phyloP scores from a whole-genome alignment of 2,113 vertebrate genomes.

The Nothocercus julius region DNA sequence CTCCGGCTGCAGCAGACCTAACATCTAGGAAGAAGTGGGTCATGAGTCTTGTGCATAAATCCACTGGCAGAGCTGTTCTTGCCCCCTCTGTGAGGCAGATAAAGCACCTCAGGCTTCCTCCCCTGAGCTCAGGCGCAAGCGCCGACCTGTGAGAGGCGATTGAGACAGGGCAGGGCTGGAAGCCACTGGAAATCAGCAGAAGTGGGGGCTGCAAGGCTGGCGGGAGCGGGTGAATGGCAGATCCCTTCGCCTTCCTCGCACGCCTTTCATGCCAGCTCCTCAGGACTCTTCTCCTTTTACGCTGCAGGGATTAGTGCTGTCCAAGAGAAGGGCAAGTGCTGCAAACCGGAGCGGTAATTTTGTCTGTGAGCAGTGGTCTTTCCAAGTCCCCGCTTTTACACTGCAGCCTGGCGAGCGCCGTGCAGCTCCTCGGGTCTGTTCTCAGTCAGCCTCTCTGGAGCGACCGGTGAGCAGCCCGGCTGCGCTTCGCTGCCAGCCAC shows the following conservation, averaged over 20 bases:
- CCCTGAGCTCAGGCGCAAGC: not conserved
- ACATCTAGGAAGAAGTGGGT: not conserved
- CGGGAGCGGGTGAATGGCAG: not conserved
- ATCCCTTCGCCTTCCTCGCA: not conserved
- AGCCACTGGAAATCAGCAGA: not conserved
- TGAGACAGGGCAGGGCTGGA: not conserved
- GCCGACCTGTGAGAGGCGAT: not conserved
- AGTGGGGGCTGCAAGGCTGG: not conserved
- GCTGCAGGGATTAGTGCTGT: not conserved
- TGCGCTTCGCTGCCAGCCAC: conserved; percentile 12
- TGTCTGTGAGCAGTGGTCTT: not conserved
- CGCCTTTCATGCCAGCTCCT: not conserved
- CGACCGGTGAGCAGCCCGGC: conserved; percentile 40
- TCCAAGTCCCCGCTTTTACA: not conserved
- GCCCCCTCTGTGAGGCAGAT: not conserved
- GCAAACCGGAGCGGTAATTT: not conserved
- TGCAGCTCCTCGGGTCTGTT: conserved; percentile 34
- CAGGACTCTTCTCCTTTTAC: not conserved
- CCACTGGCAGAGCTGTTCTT: not conserved
- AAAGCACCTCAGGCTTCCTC: not conserved
- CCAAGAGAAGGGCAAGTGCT: not conserved
- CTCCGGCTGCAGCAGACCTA: not conserved
- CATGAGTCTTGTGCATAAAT: not conserved
- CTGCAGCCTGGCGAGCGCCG: not conserved
- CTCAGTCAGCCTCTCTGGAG: not conserved